A percentile compares a stretch with the other conserved stretches of the same genome.
Conservation (phyloP, 2,113 vertebrate species). For the Petroica traversi region DNA sequence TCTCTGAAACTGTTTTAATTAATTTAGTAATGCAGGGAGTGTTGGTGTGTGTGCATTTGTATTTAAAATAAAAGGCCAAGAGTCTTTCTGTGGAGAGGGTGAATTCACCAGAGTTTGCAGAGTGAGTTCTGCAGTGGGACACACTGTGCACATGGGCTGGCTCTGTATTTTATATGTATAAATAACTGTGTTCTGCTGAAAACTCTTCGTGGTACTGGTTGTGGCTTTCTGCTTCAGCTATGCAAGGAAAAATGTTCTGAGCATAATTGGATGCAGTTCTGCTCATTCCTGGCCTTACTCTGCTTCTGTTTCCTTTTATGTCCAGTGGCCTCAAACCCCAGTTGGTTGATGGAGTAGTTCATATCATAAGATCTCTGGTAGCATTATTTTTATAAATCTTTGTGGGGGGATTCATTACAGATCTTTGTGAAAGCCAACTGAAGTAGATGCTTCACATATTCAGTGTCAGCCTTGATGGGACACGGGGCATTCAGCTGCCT, state of each 20-base stretch:
- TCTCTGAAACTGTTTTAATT: background rate
- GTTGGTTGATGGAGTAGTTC: background rate
- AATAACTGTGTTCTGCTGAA: background rate
- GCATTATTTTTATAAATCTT: background rate
- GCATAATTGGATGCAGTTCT: background rate
- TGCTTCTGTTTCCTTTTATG: conserved; percentile 21
- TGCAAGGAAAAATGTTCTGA: background rate
- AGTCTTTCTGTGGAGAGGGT: background rate
- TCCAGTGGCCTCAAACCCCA: background rate
- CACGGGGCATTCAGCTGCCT: background rate
- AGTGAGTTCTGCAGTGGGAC: background rate
- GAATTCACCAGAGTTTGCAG: background rate
- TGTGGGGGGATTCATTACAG: background rate
- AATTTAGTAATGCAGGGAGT: background rate
- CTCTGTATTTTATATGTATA: background rate
- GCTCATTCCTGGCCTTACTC: background rate
- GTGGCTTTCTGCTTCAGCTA: background rate
- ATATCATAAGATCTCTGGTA: background rate
- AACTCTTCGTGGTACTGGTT: background rate
- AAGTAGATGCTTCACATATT: background rate
- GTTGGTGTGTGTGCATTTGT: background rate
- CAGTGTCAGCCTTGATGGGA: background rate
- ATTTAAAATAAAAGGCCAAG: background rate
- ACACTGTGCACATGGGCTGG: background rate
- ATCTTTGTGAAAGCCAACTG: background rate